These are phyloP conservation scores for Cancer borealis DNA, from an alignment of 2,888 invertebrate species.

Conservation along the genomic window DNA sequence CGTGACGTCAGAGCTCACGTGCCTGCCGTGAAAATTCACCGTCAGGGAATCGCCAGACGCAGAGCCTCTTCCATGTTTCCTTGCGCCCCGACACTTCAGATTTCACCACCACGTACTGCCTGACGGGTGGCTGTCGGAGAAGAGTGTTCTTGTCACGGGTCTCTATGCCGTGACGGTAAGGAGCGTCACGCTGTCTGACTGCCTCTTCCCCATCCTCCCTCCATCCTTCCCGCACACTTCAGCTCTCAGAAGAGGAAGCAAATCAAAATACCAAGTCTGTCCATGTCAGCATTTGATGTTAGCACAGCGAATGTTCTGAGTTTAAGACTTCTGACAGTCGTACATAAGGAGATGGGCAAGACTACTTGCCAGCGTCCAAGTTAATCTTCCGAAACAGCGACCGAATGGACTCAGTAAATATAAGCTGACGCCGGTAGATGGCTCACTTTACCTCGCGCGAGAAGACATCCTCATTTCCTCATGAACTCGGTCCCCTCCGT, in stretches of 20 bases:
- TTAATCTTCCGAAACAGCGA: neutral
- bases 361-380: neutral
- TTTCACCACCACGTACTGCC: neutral
- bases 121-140: neutral
- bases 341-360: neutral
- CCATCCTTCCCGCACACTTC: neutral
- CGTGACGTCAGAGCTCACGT: constrained; percentile 61
- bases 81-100: neutral
- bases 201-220: neutral
- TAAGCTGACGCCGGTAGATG: neutral
- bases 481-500: neutral
- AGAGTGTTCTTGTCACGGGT: neutral
- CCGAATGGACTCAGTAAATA: neutral
- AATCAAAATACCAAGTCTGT: neutral
- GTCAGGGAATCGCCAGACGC: constrained; percentile 29
- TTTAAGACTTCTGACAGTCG: neutral
- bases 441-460: neutral
- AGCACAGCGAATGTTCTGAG: neutral
- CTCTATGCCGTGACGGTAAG: neutral
- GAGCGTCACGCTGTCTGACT: constrained; percentile 34
- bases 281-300: neutral
- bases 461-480: neutral
- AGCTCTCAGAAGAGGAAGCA: neutral
- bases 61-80: neutral
- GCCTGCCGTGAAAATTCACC: constrained; percentile 40